Conservation (phyloP, 2,888 invertebrate genomes). For the Drosophila glabriapex region DNA sequence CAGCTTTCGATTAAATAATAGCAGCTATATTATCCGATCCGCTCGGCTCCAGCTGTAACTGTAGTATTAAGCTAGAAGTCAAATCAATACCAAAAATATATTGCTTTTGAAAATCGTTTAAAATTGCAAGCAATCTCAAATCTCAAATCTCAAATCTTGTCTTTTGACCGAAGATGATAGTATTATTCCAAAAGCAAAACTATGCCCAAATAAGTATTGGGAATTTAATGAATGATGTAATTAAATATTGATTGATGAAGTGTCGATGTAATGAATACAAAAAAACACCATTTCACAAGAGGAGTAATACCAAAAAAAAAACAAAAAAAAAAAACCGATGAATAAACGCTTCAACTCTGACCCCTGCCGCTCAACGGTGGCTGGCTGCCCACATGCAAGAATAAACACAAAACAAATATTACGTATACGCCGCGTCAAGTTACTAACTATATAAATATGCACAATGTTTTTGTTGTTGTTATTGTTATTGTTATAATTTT, state of each 20-base stretch:
- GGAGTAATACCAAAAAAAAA: not conserved
- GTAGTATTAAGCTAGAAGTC: not conserved
- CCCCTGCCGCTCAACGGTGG: not conserved
- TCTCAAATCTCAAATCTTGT: not conserved
- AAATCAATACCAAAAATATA: not conserved
- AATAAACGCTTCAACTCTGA: constrained; percentile 1
- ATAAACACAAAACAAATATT: constrained; percentile 28
- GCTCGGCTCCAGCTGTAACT: not conserved
- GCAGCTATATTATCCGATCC: not conserved
- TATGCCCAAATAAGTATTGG: not conserved
- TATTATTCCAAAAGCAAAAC: not conserved
- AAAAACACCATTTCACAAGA: not conserved
- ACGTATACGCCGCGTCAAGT: constrained; percentile 54
- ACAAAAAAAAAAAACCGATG: not conserved
- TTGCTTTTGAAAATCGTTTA: not conserved
- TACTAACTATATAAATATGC: constrained; percentile 31
- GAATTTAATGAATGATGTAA: not conserved
- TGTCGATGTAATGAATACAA: not conserved
- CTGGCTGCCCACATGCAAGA: not conserved
- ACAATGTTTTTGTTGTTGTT: constrained; percentile 37
- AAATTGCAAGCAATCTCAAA: not conserved
- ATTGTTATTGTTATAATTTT: constrained; percentile 45
- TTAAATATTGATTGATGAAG: constrained; percentile 8
- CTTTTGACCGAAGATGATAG: not conserved
- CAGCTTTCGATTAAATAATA: not conserved